phyloP scores from a whole-genome alignment of 1,140 invertebrate genomes.

The Lithobius niger region DNA sequence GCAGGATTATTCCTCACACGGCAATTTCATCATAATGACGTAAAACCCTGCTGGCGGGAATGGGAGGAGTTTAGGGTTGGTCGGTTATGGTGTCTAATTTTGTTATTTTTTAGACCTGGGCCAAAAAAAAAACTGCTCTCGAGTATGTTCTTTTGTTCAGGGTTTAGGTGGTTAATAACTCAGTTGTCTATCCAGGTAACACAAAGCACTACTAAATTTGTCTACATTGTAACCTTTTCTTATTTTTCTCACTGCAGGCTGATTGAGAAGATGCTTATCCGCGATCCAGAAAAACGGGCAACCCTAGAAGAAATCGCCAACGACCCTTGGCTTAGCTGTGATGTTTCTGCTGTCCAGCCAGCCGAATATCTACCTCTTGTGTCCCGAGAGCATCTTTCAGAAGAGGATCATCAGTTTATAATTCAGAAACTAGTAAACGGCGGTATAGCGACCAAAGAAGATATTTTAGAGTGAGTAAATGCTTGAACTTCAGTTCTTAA shows the following conservation, averaged over 20 bases:
- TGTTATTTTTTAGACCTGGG: background rate
- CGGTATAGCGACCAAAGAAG: constrained; percentile 82
- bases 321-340: constrained; percentile 60
- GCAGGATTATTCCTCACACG: too few relatives aligned
- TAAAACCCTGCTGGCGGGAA: too few relatives aligned
- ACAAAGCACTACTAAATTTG: too few relatives aligned
- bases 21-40: too few relatives aligned
- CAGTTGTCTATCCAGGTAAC: too few relatives aligned
- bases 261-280: constrained; percentile 80
- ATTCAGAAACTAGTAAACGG: constrained; percentile 94
- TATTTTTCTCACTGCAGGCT: constrained; percentile 40
- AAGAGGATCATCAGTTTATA: constrained; percentile 82
- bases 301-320: constrained; percentile 73
- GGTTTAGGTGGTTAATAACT: too few relatives aligned
- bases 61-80: too few relatives aligned
- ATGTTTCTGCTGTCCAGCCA: constrained; percentile 24
- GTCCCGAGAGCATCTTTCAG: constrained; percentile 65
- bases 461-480: constrained; percentile 65
- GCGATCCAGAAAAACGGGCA: constrained; percentile 79
- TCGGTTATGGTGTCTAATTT: too few relatives aligned
- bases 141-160: too few relatives aligned
- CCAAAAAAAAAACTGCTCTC: too few relatives aligned
- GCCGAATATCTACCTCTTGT: constrained; percentile 59
- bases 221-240: too few relatives aligned
- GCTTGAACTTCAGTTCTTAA: background rate